Base-by-base conservation (phyloP, 2,113 vertebrate species). In the Microcebus jonahi region DNA sequence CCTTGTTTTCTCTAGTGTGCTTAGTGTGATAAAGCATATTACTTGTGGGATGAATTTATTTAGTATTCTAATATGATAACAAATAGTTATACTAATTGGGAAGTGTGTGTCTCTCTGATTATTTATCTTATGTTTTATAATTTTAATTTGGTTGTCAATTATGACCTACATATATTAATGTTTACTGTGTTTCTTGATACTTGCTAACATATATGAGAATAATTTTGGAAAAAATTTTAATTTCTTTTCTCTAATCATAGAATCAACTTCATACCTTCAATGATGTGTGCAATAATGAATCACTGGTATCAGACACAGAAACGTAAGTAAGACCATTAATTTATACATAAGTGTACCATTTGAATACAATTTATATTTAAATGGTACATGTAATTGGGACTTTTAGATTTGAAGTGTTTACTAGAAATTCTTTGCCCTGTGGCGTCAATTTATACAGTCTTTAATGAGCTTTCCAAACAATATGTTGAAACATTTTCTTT, bases 191-290 rank as follows among this genome's bases (percentile, higher is more conserved):
- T 98, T 91, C 12, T 48, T 96, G 27, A 84, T 9, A 81, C 1
- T 86, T 94, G 61, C 21, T 88, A 42, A 36, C 50, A 7, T 84
- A 90, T 90, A 1, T 6, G 42, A 85, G 85, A 73, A 87, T 84
- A 96, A 85, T 92, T 95, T 94, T 97, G 87, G 75, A 97, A 95
- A 83, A 29, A 87, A 94, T 63, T 95, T 94, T 76, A 97, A 82
- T 98, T 85, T 98, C 59, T 98, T 95, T 98, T 94, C 97, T 98
- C 94, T 97, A 84, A 98, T 98, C 91, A 0, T 98, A 99, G 99
- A 99, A 99, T 98, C 99, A 99, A 97, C 99, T 99, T 95, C 99
- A 99, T 98, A 99, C 99, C 91, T 99, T 99, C 98, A 99, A 99
- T 93, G 99, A 99, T 97, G 99, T 99, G 98, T 99, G 99, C 98